Evolutionary conservation across 2,888 invertebrate genomes (phyloP), one percentile per base, ranked within the genome.

Genomic region (Torymus auratus): DNA sequence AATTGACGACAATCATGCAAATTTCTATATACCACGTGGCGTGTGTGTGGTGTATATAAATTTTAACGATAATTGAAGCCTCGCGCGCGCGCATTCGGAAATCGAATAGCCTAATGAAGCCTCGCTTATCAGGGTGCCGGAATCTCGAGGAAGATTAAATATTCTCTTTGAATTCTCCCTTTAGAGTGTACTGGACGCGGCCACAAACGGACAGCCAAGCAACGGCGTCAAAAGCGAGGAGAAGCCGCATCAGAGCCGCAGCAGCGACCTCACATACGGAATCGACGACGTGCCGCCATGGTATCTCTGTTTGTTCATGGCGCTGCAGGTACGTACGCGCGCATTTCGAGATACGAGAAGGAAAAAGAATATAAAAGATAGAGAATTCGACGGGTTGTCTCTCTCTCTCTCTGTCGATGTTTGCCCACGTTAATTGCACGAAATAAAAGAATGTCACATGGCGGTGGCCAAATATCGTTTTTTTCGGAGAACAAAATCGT

Each of bases 211-310:
- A 2, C 53, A 53, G 28, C 73, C 1, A 78, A 78, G n/a, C 65
- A 58, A 64, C 28, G n/a, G 55, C 1, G 15, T 4, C 14, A 74
- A 70, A 13, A 52, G 14, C 14, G 3, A 11, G 10, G 64, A 68
- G 14, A 72, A 17, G 3, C 11, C n/a, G 1, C 17, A 78, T 13
- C 17, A 78, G 14, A 85, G 83, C 0, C 86, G 85, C 79, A 85
- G 80, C 53, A 41, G 85, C 13, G 91, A 91, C 78, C 92, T 94
- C 85, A 91, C 93, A 0, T 97, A 96, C 88, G 95, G 94, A 64
- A 95, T 97, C 80, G 96, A 96, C 82, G 96, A 96, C 87, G 91
- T 93, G 17, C 97, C 97, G 0, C 95, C 96, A 0, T 97, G 96
- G 96, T 96, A 96, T 88, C 92, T 96, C 28, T 95, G 95, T 86